Evolutionary conservation across 2,888 invertebrate species (phyloP).

Genomic region (Lymantria dispar): DNA sequence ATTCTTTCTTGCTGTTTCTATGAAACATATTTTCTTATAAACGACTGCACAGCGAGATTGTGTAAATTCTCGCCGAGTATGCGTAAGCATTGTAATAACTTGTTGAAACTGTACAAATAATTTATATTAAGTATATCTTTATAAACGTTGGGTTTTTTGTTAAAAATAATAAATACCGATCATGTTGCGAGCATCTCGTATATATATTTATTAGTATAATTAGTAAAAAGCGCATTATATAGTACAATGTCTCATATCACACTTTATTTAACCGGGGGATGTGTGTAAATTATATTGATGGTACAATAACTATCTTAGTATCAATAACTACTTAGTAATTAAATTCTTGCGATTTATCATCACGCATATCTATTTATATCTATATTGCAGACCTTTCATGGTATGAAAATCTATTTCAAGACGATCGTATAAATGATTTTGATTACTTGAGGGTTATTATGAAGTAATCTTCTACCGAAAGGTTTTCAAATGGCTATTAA

Average conservation of each 20-base stretch:
- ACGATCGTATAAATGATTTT: too few species aligned
- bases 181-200: not conserved
- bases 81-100: slow-evolving; percentile 9
- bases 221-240: slow-evolving; percentile 20
- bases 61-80: slow-evolving; percentile 2
- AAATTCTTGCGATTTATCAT: slow-evolving; percentile 60
- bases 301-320: slow-evolving; percentile 54
- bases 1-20: slow-evolving; percentile 41
- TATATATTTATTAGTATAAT: slow-evolving; percentile 14
- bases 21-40: slow-evolving; percentile 36
- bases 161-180: slow-evolving; percentile 2
- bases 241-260: slow-evolving; percentile 66
- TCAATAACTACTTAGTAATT: slow-evolving; percentile 47
- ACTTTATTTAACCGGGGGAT: slow-evolving; percentile 27
- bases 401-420: too few species aligned
- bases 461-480: not conserved
- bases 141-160: slow-evolving; percentile 28
- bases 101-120: slow-evolving; percentile 32
- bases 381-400: slow-evolving; percentile 1
- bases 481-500: not conserved
- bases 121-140: slow-evolving; percentile 26
- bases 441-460: not conserved
- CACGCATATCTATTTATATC: slow-evolving; percentile 35
- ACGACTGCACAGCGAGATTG: slow-evolving; percentile 13
- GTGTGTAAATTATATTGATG: slow-evolving; percentile 42